Evolutionary conservation across 2,888 invertebrate genomes (phyloP), one percentile per base, ranked within the genome.

Genomic region (Ametastegia equiseti): DNA sequence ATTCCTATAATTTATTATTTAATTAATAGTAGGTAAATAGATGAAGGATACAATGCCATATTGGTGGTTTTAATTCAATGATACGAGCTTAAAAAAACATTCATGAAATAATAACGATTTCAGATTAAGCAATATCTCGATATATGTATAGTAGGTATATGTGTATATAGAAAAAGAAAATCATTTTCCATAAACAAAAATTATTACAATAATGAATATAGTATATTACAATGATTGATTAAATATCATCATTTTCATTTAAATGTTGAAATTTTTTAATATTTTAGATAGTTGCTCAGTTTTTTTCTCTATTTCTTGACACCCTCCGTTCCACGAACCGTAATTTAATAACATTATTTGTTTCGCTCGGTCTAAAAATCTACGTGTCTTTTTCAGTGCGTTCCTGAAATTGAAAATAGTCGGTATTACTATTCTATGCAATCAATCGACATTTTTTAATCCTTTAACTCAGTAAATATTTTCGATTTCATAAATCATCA

Each of bases 321-420:
- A 93, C 36, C 92, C 86, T 0, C 91, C 90, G 84, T 93, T 93
- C 94, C 94, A 94, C 0, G 92, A 87, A 0, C 94, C 94, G 84
- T 93, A 93, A 87, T 93, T 93, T 6, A 94, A 88, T 47, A 93
- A 92, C 88, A 93, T 92, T 82, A 94, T 90, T 79, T 93, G 92
- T 0, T 93, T 90, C 0, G 94, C 93, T 81, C 93, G 93, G 82
- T 92, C 92, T 15, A 93, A 89, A 83, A 93, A 92, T 85, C 92
- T 92, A 81, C 92, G 91, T 0, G 93, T 92, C 86, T 93, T 93
- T 4, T 92, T 89, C 65, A 92, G 92, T 90, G 92, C 93, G 57
- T 93, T 92, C 82, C 93, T 94, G 88, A 0, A 87, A 86, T 82
- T 80, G 23, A 63, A 85, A 75, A 82, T 27, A 45, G 15, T 36